Evolutionary conservation across 53 echinoderm and acorn worm species (phyloP), one percentile per base, ranked within the genome.

Genomic region (Temnopleurus reevesii): DNA sequence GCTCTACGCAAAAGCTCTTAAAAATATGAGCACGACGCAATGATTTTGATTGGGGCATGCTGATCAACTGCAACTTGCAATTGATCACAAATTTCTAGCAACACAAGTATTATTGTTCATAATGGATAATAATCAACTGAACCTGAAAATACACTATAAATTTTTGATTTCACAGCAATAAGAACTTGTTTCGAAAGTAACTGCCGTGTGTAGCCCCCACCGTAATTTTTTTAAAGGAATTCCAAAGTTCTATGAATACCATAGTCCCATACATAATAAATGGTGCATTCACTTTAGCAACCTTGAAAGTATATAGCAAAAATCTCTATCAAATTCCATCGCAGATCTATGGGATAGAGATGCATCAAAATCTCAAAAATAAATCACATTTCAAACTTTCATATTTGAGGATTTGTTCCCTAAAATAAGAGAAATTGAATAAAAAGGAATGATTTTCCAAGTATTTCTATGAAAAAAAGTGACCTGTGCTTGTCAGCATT

Each of bases 341-440:
- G n/a, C 71, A 66, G 71, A 66, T 66, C 71, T 66, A 66, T 8
- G 19, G 71, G 71, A 66, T 66, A 66, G 36, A 66, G 41, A 66
- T n/a, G 71, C 38, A 66, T 66, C 71, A 66, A 66, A 35, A n/a
- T 66, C 71, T 66, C 71, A 66, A 41, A 35, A 4, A 66, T 35
- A 41, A 66, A 66, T 66, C 71, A 66, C 71, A 38, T 66, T 66
- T 66, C 71, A 66, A 66, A 66, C 71, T 66, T 66, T 66, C 41
- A 66, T 38, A 66, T 41, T 66, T 66, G 9, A 38, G 71, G 71
- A 66, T 66, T 66, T 66, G 21, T 41, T 35, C 71, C 18, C 38
- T 1, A 66, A 66, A 66, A 7, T 2, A 3, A 41, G 2, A n/a
- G 38, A 65, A 19, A 36, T 6, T 47, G 47, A 21, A 66, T n/a